Evolutionary conservation across 2,888 invertebrate species (phyloP), one percentile per base, ranked within the genome.

Genomic region (Dascillus cervinus): DNA sequence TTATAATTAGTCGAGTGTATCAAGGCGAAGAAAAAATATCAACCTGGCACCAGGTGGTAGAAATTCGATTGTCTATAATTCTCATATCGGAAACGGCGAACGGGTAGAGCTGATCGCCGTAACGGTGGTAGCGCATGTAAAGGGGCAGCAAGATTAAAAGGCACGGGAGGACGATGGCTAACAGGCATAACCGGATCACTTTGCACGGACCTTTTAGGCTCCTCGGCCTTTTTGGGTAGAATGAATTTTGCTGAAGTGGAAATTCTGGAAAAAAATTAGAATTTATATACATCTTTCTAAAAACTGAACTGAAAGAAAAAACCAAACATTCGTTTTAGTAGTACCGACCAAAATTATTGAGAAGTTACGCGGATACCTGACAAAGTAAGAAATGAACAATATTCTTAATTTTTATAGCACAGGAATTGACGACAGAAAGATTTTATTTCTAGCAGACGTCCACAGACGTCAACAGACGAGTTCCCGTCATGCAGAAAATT

Each of bases 11-110:
- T 9, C 21, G n/a, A n/a, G 3, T n/a, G n/a, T n/a, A n/a, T n/a
- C 26, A 30, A 31, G 22, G 22, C 10, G 19, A 24, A 26, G 22
- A 19, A 12, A 13, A 12, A 19, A 14, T 20, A 48, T 56, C 62
- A 63, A 83, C 83, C 74, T 84, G 82, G 54, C 85, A 85, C 85
- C 85, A 85, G 10, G 77, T 79, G 1, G 84, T 81, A 1, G 84
- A 84, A 43, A 84, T 75, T 64, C 72, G 76, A 50, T 74, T 74
- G 57, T 84, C 83, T 40, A 84, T 71, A 34, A 84, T 67, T 38
- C 82, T 64, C 75, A 83, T 83, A 56, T 85, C 85, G 0, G 82
- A 81, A 64, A 80, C 76, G 11, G 79, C 77, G 55, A 84, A 67
- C 1, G 83, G 81, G 52, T 82, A 82, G 52, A 79, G 67, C 54